Conservation (phyloP, 2,888 invertebrate genomes). For the Pollenia labialis region DNA sequence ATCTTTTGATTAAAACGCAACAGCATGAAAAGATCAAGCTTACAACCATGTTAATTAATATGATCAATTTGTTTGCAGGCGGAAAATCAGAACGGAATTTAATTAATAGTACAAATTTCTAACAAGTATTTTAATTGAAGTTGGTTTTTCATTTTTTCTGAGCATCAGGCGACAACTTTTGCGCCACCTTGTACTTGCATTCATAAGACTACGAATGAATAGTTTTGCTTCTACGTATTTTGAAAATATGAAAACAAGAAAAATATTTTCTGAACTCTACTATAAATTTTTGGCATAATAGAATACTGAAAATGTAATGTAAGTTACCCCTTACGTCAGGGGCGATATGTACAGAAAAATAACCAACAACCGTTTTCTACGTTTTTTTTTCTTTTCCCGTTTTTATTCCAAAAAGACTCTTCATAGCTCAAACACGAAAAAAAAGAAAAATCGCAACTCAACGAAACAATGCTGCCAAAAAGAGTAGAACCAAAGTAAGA, state of each 20-base stretch:
- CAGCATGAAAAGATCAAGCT: too few relatives aligned
- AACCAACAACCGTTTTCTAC: not conserved
- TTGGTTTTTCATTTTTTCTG: too few relatives aligned
- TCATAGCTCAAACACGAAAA: not conserved
- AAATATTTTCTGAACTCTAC: constrained; percentile 21
- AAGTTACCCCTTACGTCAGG: not conserved
- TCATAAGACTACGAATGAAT: constrained; percentile 12
- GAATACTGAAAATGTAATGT: not conserved
- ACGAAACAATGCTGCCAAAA: constrained; percentile 27
- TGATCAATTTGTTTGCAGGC: too few relatives aligned
- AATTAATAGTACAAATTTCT: too few relatives aligned
- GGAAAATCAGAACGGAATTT: too few relatives aligned
- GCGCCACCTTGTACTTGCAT: not conserved
- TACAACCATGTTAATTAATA: too few relatives aligned
- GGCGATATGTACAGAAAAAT: not conserved
- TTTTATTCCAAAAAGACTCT: not conserved
- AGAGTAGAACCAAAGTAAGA: not conserved
- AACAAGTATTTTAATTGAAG: too few relatives aligned
- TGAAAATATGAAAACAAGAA: constrained; percentile 24
- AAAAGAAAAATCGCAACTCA: not conserved
- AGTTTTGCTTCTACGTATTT: not conserved
- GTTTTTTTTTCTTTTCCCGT: too few relatives aligned
- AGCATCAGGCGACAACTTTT: too few relatives aligned
- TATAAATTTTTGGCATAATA: constrained; percentile 45
- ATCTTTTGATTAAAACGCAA: too few relatives aligned